A percentile compares a stretch with the other conserved stretches of the same genome.
phyloP scores from a whole-genome alignment of 2,113 vertebrate species.

The Mohoua ochrocephala region DNA sequence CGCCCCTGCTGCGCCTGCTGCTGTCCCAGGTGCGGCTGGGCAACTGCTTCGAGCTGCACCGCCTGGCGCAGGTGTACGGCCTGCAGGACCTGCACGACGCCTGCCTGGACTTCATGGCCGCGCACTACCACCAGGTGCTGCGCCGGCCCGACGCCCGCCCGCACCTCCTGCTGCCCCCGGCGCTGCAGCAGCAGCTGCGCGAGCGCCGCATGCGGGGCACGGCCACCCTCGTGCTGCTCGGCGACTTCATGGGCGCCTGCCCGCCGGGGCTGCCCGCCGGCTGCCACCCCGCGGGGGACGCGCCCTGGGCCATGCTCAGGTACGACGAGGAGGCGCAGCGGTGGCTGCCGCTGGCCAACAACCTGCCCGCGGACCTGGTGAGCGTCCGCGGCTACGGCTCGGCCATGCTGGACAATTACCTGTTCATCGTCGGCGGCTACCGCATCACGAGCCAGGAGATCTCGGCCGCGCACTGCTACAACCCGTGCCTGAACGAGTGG shows the following conservation, averaged over 20 bases:
- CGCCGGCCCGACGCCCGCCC: conserved; percentile 72
- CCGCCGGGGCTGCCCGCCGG: conserved; percentile 21
- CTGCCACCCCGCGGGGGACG: conserved; percentile 67
- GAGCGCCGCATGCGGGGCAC: conserved; percentile 85
- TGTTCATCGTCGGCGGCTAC: conserved; percentile 90
- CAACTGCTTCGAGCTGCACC: conserved; percentile 88
- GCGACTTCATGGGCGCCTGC: conserved; percentile 78
- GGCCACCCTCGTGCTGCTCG: conserved; percentile 83
- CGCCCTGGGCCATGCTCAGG: conserved; percentile 85
- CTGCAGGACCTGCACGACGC: conserved; percentile 82
- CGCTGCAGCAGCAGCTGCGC: conserved; percentile 74
- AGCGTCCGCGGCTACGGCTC: conserved; percentile 88
- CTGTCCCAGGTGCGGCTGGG: conserved; percentile 81
- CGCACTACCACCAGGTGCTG: conserved; percentile 86
- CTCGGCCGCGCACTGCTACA: conserved; percentile 88
- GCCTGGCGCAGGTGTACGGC: conserved; percentile 87
- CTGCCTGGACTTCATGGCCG: conserved; percentile 85
- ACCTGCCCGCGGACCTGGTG: conserved; percentile 83
- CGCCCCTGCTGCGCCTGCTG: conserved; percentile 84
- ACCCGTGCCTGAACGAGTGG: conserved; percentile 91
- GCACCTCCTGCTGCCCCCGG: conserved; percentile 66
- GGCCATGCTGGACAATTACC: conserved; percentile 87
- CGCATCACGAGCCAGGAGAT: conserved; percentile 91
- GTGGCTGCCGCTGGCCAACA: conserved; percentile 85
- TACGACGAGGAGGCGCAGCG: conserved; percentile 82